phyloP scores from a whole-genome alignment of 1,140 invertebrate species.

The Meloidogyne exigua region DNA sequence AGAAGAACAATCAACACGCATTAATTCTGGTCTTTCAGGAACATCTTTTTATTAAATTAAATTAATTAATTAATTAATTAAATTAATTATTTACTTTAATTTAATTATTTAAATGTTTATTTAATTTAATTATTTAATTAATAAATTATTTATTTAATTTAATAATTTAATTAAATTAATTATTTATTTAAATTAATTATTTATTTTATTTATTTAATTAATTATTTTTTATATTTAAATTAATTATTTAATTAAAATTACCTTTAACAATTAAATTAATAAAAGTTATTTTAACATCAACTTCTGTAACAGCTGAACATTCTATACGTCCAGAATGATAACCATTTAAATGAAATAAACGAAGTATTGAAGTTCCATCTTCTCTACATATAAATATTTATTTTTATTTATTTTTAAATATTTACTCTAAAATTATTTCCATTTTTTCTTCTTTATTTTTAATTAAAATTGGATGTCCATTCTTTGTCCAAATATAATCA shows the following conservation, averaged over 20 bases:
- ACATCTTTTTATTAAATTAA: constrained; percentile 71
- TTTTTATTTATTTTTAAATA: neutral
- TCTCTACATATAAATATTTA: constrained; percentile 30
- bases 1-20: constrained; percentile 71
- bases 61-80: neutral
- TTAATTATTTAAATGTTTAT: too few species aligned
- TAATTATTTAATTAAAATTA: constrained; percentile 15
- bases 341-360: constrained; percentile 87
- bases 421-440: constrained; percentile 24
- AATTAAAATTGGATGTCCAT: constrained; percentile 68
- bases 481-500: constrained; percentile 82
- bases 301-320: constrained; percentile 84
- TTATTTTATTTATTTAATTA: too few species aligned
- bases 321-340: constrained; percentile 91
- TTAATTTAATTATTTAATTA: too few species aligned
- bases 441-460: constrained; percentile 65
- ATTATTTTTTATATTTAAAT: neutral
- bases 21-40: constrained; percentile 80
- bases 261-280: constrained; percentile 65
- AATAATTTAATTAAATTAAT: neutral
- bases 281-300: constrained; percentile 79
- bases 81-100: too few species aligned
- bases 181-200: too few species aligned
- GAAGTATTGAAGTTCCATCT: constrained; percentile 75
- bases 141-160: neutral